Evolutionary conservation across 2,888 invertebrate species (phyloP), one percentile per base, ranked within the genome.

Genomic region (Hedychridium roseum): DNA sequence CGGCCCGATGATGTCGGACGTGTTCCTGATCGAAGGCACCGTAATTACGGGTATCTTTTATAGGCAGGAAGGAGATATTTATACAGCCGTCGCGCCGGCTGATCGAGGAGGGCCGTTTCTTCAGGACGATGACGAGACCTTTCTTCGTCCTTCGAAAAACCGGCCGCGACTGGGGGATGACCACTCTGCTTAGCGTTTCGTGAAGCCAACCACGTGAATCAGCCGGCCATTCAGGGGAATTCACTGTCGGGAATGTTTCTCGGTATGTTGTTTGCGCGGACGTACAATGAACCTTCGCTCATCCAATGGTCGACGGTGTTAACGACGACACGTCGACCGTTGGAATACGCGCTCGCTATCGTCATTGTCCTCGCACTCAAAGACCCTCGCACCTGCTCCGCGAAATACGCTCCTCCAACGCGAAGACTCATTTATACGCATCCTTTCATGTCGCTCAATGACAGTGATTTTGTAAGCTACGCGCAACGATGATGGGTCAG

Each of bases 41-140:
- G 73, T 75, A 74, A 74, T 74, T 75, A 75, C 67, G 67, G 68
- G 70, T 72, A 75, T 75, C 73, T 73, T 70, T 74, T 72, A 74
- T 74, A 64, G 66, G 61, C 70, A 71, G 69, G 68, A 70, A 70
- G 63, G 63, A 66, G 73, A 74, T 76, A 73, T 76, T 76, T 76
- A 74, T 74, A 73, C 75, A 76, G 74, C 70, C 73, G 72, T 71
- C 71, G 66, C 54, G 53, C 56, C 59, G 60, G 67, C 74, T 76
- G 75, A 76, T 76, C 71, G 71, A 76, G 70, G 70, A 71, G 72
- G 65, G 64, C 64, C 55, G n/a, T n/a, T 58, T 50, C 60, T 70
- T 68, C 66, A 59, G 56, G 49, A 60, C 58, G 54, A 71, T 74
- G 74, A 73, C 70, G 65, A 58, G 70, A 71, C 67, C 61, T 57